Evolutionary conservation across 2,888 invertebrate genomes (phyloP), one percentile per base, ranked within the genome.

Genomic region (Hoplodrina blanda): DNA sequence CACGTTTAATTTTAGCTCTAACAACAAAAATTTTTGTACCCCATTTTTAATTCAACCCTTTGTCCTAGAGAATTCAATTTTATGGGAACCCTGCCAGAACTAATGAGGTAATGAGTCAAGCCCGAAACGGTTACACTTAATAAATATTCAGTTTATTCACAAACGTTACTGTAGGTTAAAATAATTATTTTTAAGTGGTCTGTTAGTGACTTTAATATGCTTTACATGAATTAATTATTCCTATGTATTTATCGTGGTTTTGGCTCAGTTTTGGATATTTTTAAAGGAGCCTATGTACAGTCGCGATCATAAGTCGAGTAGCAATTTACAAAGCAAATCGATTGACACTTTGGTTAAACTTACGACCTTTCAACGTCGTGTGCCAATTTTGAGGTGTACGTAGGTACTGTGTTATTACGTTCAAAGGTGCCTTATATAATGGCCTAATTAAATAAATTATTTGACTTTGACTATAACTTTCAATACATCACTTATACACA

Each of bases 91-190:
- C 72, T 65, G 67, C 33, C 15, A 25, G 56, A 62, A 52, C 74
- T 74, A 80, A 82, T 69, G 66, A 77, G 62, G 49, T 74, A 82
- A 80, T 62, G 68, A 80, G 69, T 75, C 72, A 75, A 80, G 68
- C 69, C 74, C 59, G 52, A 70, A 81, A 77, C 61, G 72, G 74
- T 67, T 71, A 67, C 78, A 75, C 62, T 80, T 73, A 80, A 78
- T 82, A 80, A 82, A 82, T 82, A 71, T 82, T 80, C 73, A 78
- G 56, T 71, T 67, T 71, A 62, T 67, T 74, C 65, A 73, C 72
- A 73, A 81, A 75, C 57, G 65, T 50, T 66, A 60, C 64, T 72
- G 53, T 41, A 57, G 30, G 54, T 49, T 33, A 61, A 70, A 82
- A 82, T 78, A 73, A 75, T 80, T 82, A 78, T 53, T 37, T 80